Evolutionary conservation across 1,140 invertebrate species (phyloP).

Genomic region (Penaeus chinensis): DNA sequence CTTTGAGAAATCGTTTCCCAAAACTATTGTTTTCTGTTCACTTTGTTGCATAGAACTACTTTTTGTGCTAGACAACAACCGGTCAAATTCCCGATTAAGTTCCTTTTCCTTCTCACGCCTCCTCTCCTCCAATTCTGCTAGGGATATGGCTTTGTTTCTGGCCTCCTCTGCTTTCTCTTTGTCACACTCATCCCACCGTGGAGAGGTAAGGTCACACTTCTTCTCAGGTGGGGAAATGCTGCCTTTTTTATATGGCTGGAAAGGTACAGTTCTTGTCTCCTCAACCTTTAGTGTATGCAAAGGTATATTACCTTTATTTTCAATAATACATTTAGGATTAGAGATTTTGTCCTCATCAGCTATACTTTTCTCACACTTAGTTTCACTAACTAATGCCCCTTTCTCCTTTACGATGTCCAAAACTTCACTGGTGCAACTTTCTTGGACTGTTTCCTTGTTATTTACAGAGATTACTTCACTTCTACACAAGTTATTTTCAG

Average conservation of each 20-base stretch:
- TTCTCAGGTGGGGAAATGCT: conserved; percentile 22
- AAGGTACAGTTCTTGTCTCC: conserved; percentile 30
- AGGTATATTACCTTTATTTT: conserved; percentile 36
- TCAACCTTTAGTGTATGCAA: conserved; percentile 29
- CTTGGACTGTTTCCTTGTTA: not conserved
- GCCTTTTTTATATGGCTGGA: conserved; percentile 44
- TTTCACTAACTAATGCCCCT: conserved; percentile 30
- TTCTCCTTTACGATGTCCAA: not conserved
- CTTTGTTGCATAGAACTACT: conserved; percentile 7
- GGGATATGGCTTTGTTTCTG: conserved; percentile 6
- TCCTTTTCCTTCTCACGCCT: conserved; percentile 56
- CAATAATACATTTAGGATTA: conserved; percentile 17
- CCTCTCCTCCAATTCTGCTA: conserved; percentile 52
- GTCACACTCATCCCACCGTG: conserved; percentile 36
- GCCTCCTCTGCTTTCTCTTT: conserved; percentile 33
- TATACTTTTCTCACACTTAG: conserved; percentile 18
- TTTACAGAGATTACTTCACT: conserved; percentile 16
- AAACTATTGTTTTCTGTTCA: conserved; percentile 31
- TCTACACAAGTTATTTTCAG: conserved; percentile 11
- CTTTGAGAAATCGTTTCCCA: conserved; percentile 13
- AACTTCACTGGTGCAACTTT: not conserved
- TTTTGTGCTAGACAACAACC: conserved; percentile 56
- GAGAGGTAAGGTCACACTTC: conserved; percentile 22
- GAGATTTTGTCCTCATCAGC: conserved; percentile 21
- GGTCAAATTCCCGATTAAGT: conserved; percentile 59